Evolutionary conservation across 2,113 vertebrate genomes (phyloP), one percentile per base, ranked within the genome.

Genomic region (Cyphomyrus plagiostoma): DNA sequence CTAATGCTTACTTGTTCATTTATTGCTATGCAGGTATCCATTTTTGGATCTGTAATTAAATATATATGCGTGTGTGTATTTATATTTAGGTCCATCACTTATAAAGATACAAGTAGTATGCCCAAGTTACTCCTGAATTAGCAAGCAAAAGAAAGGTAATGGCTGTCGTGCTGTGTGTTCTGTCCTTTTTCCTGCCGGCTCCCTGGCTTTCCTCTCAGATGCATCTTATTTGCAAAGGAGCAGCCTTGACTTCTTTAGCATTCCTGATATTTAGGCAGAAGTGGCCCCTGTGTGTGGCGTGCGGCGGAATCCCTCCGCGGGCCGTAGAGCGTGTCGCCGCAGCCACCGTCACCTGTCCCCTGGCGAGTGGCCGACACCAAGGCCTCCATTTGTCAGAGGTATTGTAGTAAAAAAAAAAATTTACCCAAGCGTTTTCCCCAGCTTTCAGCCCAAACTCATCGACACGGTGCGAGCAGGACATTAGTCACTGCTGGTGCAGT

Each of bases 361-460:
- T 95, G 96, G 86, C 96, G 97, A 97, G 96, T 95, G 94, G 94
- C 95, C 92, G 83, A 96, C 93, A 94, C 95, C 96, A 98, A 97
- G 97, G 97, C 96, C 90, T 94, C 95, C 97, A 98, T 99, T 99
- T 98, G 97, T 99, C 97, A 98, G 95, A 96, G 95, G 96, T 97
- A 94, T 94, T 91, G 93, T 94, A 92, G 95, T 96, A 95, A 95
- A 80, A 80, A 80, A 39, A 50, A 74, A 74, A 74, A 82, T 88
- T 93, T 86, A 89, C 92, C 92, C 89, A 30, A 93, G 94, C 93
- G 89, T 92, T 93, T 95, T 95, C 94, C 93, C 92, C 93, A 89
- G 93, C 93, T 94, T 91, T 17, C 91, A 92, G 92, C 94, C 96
- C 96, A 96, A 96, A 98, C 96, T 98, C 98, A 97, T 98, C 98